A percentile compares a stretch with the other conserved stretches of the same genome.
phyloP scores from a whole-genome alignment of 2,113 vertebrate genomes.

The Mohoua ochrocephala region DNA sequence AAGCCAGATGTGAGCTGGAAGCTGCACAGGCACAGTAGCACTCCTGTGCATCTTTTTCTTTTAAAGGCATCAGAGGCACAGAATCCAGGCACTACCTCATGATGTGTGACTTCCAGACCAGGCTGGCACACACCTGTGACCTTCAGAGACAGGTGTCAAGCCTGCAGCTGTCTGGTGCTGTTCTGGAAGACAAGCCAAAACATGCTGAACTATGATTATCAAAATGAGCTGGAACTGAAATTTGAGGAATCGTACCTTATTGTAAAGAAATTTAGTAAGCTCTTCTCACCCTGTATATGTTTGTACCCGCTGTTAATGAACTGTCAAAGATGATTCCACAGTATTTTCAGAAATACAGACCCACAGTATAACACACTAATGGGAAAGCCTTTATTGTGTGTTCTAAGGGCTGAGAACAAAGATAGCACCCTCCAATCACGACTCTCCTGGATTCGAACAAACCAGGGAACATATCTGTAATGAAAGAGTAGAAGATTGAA shows the following conservation, averaged over 20 bases:
- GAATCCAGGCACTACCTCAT: not conserved
- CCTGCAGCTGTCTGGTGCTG: not conserved
- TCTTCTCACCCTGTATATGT: not conserved
- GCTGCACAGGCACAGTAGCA: accelerated
- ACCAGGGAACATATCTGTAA: not conserved
- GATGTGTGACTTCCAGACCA: not conserved
- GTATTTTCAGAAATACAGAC: conserved; percentile 6
- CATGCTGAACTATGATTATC: not conserved
- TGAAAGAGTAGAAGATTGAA: not conserved
- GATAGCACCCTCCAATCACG: not conserved
- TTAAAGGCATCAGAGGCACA: not conserved
- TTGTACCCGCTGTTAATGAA: not conserved
- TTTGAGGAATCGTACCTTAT: not conserved
- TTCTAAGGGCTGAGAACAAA: conserved; percentile 4
- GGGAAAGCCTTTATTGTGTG: not conserved
- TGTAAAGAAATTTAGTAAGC: not conserved
- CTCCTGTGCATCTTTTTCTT: not conserved
- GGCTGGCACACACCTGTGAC: accelerated
- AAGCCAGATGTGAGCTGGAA: not conserved
- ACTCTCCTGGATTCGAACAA: not conserved
- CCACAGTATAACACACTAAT: not conserved
- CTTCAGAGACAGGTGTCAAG: not conserved
- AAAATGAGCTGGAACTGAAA: not conserved
- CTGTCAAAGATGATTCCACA: not conserved
- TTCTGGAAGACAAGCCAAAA: not conserved